phyloP scores from a whole-genome alignment of 2,888 invertebrate genomes.

The Entomobrya multifasciata region DNA sequence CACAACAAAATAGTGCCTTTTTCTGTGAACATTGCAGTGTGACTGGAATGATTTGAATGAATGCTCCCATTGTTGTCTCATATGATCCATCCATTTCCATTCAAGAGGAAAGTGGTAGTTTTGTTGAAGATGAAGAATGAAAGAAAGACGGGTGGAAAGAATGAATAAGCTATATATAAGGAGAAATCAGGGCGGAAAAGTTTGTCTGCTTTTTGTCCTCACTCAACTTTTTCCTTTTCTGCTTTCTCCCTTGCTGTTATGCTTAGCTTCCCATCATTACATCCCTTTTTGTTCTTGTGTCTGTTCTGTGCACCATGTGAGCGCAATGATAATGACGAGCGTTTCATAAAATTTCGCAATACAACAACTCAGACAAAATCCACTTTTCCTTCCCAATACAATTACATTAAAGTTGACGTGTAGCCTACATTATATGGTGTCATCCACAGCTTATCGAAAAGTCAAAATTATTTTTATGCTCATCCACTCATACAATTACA shows the following conservation, averaged over 20 bases:
- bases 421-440: too few species aligned
- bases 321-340: not conserved
- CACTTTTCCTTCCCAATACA: too few species aligned
- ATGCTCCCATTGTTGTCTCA: not conserved
- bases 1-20: not conserved
- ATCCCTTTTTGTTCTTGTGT: not conserved
- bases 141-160: not conserved
- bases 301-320: not conserved
- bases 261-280: not conserved
- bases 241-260: not conserved
- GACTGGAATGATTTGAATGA: not conserved
- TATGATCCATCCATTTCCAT: not conserved
- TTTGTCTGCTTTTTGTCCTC: not conserved
- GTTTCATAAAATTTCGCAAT: not conserved
- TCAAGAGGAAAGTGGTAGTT: not conserved
- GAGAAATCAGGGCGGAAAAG: slow-evolving; percentile 34
- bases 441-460: too few species aligned
- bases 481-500: too few species aligned
- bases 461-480: too few species aligned
- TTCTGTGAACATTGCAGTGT: too few species aligned
- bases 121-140: not conserved
- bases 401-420: too few species aligned
- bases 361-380: not conserved
- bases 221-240: not conserved
- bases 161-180: not conserved